These are phyloP conservation scores for Phylloscopus whistleri DNA, from an alignment of 2,113 vertebrate genomes.

Conservation along the genomic window DNA sequence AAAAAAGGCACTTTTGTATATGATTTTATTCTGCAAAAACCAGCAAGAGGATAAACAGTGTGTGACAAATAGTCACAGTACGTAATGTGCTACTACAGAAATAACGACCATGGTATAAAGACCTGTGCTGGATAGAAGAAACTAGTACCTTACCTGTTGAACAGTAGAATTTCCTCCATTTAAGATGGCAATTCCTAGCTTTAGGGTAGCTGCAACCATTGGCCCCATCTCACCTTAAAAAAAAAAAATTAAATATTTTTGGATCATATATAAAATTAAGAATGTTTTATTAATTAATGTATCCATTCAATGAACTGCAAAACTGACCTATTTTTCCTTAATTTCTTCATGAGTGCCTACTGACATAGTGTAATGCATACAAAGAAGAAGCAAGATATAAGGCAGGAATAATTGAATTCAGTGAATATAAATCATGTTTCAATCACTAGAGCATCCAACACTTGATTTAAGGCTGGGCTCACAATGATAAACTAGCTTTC, in stretches of 20 bases:
- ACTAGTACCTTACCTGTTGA: slow-evolving; percentile 81
- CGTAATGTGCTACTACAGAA: not conserved
- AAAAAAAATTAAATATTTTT: slow-evolving; percentile 5
- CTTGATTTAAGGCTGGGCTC: not conserved
- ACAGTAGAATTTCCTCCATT: slow-evolving; percentile 97
- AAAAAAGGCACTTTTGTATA: not conserved
- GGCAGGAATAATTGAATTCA: not conserved
- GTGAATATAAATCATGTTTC: not conserved
- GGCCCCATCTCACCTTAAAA: slow-evolving; percentile 90
- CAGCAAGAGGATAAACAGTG: not conserved
- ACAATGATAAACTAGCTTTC: not conserved
- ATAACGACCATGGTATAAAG: not conserved
- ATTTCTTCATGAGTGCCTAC: not conserved
- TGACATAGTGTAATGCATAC: not conserved
- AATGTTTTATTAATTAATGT: not conserved
- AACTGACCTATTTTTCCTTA: not conserved
- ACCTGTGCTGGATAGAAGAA: not conserved
- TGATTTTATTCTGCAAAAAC: not conserved
- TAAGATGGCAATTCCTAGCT: slow-evolving; percentile 92
- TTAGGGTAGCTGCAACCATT: slow-evolving; percentile 95
- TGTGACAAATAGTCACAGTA: not conserved
- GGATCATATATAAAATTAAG: not conserved
- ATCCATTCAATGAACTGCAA: not conserved
- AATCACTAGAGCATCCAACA: not conserved
- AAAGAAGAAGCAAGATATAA: not conserved